Conservation (phyloP, 2,888 invertebrate genomes). For the Frankliniella fusca region DNA sequence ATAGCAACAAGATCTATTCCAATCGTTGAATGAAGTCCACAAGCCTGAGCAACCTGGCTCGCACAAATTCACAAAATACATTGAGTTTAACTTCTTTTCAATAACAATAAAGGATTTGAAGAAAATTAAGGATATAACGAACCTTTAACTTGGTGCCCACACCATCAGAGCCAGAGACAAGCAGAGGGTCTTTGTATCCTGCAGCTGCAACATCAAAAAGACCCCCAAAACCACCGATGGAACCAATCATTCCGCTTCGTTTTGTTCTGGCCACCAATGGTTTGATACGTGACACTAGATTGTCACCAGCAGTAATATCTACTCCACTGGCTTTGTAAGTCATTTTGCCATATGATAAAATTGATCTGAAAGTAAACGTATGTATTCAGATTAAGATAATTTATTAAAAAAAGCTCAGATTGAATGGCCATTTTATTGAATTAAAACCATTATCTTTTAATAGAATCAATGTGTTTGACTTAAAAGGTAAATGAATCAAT, state of each 20-base stretch:
- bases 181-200: constrained; percentile 71
- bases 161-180: constrained; percentile 93
- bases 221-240: constrained; percentile 90
- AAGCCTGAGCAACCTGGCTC: constrained; percentile 72
- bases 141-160: constrained; percentile 96
- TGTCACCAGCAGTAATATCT: constrained; percentile 88
- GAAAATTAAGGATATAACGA: constrained; percentile 33
- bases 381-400: too few species aligned
- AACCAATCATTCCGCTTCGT: constrained; percentile 72
- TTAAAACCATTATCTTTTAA: too few species aligned
- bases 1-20: constrained; percentile 96
- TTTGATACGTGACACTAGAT: constrained; percentile 76
- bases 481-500: constrained; percentile 25
- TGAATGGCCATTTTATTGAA: too few species aligned
- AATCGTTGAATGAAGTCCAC: constrained; percentile 72
- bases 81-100: background rate
- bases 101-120: background rate
- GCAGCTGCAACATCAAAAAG: constrained; percentile 80
- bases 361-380: constrained; percentile 46
- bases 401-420: too few species aligned
- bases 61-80: constrained; percentile 44
- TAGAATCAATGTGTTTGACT: too few species aligned
- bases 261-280: constrained; percentile 74
- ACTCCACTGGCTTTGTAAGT: constrained; percentile 91
- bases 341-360: constrained; percentile 58